Evolutionary conservation across 1,140 invertebrate species (phyloP).

Genomic region (Drosophila ogumai): DNA sequence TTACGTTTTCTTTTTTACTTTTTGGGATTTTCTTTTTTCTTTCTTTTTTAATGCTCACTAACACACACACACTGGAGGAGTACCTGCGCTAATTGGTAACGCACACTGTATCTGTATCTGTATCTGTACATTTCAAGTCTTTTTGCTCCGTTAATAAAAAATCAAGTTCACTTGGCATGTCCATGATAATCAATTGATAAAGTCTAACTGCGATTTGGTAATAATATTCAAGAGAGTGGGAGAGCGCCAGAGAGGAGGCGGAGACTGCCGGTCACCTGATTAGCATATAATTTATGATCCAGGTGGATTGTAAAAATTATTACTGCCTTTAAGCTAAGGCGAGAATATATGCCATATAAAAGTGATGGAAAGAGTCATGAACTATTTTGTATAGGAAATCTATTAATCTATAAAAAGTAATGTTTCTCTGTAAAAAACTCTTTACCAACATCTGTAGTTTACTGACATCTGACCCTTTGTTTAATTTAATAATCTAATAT

Average conservation of each 20-base stretch:
- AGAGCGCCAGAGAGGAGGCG: constrained; percentile 11
- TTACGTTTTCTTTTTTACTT: constrained; percentile 6
- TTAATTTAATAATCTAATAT: background rate
- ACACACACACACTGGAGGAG: constrained; percentile 4
- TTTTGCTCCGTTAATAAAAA: constrained; percentile 49
- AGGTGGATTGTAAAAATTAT: constrained; percentile 39
- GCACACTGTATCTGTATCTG: constrained; percentile 7
- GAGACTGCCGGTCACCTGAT: constrained; percentile 64
- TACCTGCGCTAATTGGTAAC: constrained; percentile 59
- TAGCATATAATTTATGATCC: constrained; percentile 71
- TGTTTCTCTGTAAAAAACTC: background rate
- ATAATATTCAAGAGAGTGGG: constrained; percentile 16
- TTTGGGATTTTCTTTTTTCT: constrained; percentile 13
- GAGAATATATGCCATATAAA: constrained; percentile 33
- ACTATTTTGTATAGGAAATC: background rate
- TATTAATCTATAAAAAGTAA: background rate
- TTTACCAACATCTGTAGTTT: background rate
- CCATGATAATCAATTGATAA: constrained; percentile 77
- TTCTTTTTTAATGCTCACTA: constrained; percentile 22
- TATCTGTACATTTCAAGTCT: constrained; percentile 25
- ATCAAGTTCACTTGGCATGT: constrained; percentile 77
- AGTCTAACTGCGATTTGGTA: constrained; percentile 57
- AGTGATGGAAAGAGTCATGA: constrained; percentile 2
- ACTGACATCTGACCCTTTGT: background rate
- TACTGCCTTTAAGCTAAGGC: constrained; percentile 30